These are phyloP conservation scores for Griposia aprilina DNA, from an alignment of 2,888 invertebrate genomes.

Conservation along the genomic window DNA sequence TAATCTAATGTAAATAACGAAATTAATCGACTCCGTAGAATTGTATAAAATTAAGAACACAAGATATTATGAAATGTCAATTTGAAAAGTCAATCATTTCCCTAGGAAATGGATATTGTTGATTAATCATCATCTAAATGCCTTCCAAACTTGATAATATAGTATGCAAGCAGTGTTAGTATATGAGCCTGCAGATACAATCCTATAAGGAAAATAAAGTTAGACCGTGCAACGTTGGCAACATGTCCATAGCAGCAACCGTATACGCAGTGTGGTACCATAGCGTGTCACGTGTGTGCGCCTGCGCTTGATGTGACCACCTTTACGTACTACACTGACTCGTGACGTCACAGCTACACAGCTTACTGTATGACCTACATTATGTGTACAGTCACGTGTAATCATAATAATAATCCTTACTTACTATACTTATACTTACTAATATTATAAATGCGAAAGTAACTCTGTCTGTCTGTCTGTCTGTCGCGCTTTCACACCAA, in stretches of 20 bases:
- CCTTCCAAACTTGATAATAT: neutral
- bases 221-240: neutral
- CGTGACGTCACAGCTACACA: neutral
- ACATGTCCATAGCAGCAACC: neutral
- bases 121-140: neutral
- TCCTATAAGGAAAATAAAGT: neutral
- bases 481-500: too few relatives aligned
- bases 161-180: neutral
- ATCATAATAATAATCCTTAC: neutral
- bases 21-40: neutral
- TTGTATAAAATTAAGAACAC: neutral
- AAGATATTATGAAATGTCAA: too few relatives aligned
- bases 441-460: too few relatives aligned
- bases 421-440: too few relatives aligned
- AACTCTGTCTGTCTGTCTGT: too few relatives aligned
- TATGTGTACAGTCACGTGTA: neutral
- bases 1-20: neutral
- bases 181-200: neutral
- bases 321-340: neutral
- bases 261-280: neutral
- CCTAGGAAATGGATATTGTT: neutral
- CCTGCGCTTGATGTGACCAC: neutral
- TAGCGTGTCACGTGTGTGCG: neutral
- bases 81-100: neutral
- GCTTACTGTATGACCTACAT: conserved; percentile 2